Percentiles rank a stretch among this genome's conserved stretches.
Evolutionary conservation across 2,888 invertebrate species (phyloP).

Genomic region (Salticus scenicus): DNA sequence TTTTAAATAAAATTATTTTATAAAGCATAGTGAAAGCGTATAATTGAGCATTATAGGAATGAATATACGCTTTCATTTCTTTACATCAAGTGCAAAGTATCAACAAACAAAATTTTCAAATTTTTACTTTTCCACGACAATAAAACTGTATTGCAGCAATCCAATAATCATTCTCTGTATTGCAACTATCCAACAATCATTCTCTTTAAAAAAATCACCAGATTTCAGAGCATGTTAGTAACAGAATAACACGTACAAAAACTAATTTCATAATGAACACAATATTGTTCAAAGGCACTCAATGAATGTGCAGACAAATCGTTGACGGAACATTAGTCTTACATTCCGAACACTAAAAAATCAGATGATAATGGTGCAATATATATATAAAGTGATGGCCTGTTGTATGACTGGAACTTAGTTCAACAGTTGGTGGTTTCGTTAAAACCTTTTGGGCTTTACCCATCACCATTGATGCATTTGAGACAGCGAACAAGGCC

Average conservation of each 20-base stretch:
- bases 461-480: constrained; percentile 79
- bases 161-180: not conserved
- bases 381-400: not conserved
- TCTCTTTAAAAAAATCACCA: no score
- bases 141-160: not conserved
- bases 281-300: not conserved
- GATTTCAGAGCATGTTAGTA: constrained; percentile 19
- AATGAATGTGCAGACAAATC: no score
- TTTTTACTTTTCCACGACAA: not conserved
- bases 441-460: constrained; percentile 17
- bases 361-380: not conserved
- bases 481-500: constrained; percentile 91
- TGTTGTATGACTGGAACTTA: not conserved
- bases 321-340: no score
- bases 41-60: constrained; percentile 8
- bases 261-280: not conserved
- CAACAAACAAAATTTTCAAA: not conserved
- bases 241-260: not conserved
- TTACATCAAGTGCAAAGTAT: not conserved
- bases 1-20: no score
- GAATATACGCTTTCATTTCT: not conserved
- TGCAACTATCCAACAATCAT: not conserved
- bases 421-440: not conserved
- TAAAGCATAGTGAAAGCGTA: not conserved
- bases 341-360: not conserved